phyloP scores from a whole-genome alignment of 2,113 vertebrate species.

The Mungos mungo region DNA sequence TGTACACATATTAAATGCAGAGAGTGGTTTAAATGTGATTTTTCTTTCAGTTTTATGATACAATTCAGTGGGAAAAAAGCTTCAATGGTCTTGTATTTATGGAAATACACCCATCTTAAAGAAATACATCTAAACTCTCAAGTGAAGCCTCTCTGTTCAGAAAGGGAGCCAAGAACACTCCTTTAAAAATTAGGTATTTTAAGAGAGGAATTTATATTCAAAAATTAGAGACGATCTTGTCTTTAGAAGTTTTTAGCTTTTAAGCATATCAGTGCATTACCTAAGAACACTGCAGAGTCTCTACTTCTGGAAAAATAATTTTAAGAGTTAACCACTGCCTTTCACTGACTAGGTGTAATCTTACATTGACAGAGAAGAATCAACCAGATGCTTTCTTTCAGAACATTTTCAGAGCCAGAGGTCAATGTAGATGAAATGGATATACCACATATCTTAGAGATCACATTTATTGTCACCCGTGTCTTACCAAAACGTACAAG shows the following conservation, averaged over 20 bases:
- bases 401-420: not conserved
- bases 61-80: not conserved
- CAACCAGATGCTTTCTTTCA: not conserved
- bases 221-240: slow-evolving; percentile 42
- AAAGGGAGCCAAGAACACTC: not conserved
- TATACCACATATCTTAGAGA: not conserved
- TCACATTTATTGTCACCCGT: not conserved
- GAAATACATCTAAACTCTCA: not conserved
- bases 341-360: not conserved
- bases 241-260: slow-evolving; percentile 11
- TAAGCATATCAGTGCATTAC: not conserved
- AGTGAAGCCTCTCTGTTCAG: not conserved
- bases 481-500: not conserved
- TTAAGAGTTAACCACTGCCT: not conserved
- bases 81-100: not conserved
- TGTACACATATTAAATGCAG: slow-evolving; percentile 30
- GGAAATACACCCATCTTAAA: slow-evolving; percentile 3
- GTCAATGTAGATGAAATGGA: not conserved
- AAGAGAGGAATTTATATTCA: not conserved
- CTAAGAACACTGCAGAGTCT: not conserved
- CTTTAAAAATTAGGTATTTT: not conserved
- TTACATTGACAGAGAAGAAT: not conserved
- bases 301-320: slow-evolving; percentile 45
- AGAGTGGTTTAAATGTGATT: not conserved
- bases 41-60: slow-evolving; percentile 38